Evolutionary conservation across 2,888 invertebrate species (phyloP), one percentile per base, ranked within the genome.

Genomic region (Actias luna): DNA sequence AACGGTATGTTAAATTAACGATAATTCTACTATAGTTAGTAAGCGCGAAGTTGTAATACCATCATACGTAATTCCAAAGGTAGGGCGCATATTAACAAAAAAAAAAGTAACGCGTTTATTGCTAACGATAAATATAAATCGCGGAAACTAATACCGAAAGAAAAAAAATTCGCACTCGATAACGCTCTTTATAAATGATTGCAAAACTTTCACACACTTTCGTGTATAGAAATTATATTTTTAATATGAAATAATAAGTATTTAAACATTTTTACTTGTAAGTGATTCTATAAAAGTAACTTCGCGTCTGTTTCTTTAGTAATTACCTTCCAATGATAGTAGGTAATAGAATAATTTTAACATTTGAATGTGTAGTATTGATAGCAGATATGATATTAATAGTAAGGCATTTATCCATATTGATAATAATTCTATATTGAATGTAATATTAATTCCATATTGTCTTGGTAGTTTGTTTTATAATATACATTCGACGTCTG

Each of bases 11-110:
- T 50, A 50, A 25, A 50, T 10, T 50, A 50, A 46, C 4, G 22
- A 12, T 50, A 22, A 18, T 42, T 42, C 2, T 25, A n/a, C n/a
- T n/a, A 12, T 50, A 50, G 46, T 50, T 50, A 25, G 22, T 50
- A 50, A 25, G 25, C 22, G 46, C 10, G 25, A 50, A 50, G 12
- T 50, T 50, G 25, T 22, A 50, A 50, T 50, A 50, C 46, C 46
- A 50, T 50, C 46, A 50, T 50, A 50, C 46, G 46, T 50, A 50
- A 50, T 50, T 50, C 10, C 12, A 50, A 50, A 50, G 22, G 46
- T 50, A 50, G 46, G 22, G 10, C 1, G 3, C 10, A 46, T 46
- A 7, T 42, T 18, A n/a, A 42, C 16, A 36, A 42, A 8, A 25
- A 50, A 8, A n/a, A n/a, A 42, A 50, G n/a, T n/a, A n/a, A n/a